phyloP scores from a whole-genome alignment of 2,888 invertebrate genomes.

The Beris morrisii region DNA sequence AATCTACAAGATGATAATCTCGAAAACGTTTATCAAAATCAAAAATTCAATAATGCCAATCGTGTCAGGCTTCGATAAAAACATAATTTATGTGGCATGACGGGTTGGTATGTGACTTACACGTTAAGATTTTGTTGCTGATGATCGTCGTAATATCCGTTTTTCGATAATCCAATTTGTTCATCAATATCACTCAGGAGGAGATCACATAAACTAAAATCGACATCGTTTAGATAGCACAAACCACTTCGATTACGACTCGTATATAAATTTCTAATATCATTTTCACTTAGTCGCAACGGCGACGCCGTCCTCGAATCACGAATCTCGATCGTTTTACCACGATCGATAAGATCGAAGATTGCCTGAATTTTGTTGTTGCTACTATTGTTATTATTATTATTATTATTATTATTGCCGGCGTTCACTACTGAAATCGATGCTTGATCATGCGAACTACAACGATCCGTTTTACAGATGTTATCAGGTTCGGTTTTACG shows the following conservation, averaged over 20 bases:
- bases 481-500: slow-evolving; percentile 9
- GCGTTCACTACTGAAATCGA: slow-evolving; percentile 7
- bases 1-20: too few species aligned
- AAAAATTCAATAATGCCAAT: not conserved
- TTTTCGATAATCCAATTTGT: slow-evolving; percentile 41
- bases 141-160: not conserved
- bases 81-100: not conserved
- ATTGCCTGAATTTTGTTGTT: slow-evolving; percentile 33
- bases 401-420: slow-evolving; percentile 10
- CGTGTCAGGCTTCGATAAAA: not conserved
- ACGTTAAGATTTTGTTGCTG: not conserved
- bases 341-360: slow-evolving; percentile 23
- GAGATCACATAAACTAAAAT: slow-evolving; percentile 44
- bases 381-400: slow-evolving; percentile 28
- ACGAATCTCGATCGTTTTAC: slow-evolving; percentile 32
- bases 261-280: slow-evolving; percentile 51
- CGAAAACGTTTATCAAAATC: slow-evolving; percentile 4
- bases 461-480: slow-evolving; percentile 13
- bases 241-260: slow-evolving; percentile 53
- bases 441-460: slow-evolving; percentile 6
- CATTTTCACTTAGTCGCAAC: slow-evolving; percentile 36
- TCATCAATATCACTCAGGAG: slow-evolving; percentile 54
- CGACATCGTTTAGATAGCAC: slow-evolving; percentile 42
- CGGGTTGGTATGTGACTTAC: not conserved
- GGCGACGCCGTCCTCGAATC: slow-evolving; percentile 29